Base-by-base conservation (phyloP, 2,888 invertebrate species). In the Ceraclea dissimilis region DNA sequence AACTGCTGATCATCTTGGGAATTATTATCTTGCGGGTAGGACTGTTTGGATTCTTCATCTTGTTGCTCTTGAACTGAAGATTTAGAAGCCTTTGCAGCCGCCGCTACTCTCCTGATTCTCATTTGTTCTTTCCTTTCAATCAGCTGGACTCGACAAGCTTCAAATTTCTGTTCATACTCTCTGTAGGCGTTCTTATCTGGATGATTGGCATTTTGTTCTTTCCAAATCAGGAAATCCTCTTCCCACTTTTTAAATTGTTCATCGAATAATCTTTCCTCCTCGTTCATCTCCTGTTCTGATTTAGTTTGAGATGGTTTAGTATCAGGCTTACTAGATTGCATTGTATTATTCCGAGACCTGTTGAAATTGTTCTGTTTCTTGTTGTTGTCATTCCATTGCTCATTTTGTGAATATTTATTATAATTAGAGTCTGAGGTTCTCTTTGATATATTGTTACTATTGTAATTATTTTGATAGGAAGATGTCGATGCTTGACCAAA, bases 171-270 rank as follows among this genome's bases (percentile, higher is more conserved):
- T 71, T 93, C 91, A 71, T 93, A 94, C 66, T 90, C 86, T 64
- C 80, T 80, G 67, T 91, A 91, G 64, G 90, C 88, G 71, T 85
- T 84, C 71, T 88, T 90, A 69, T 94, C 93, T 0, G 94, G 94
- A 75, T 94, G 93, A 70, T 91, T 89, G 33, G 85, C 86, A 75
- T 95, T 95, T 67, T 93, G 90, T 61, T 84, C 83, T 68, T 90
- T 90, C 95, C 95, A 95, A 65, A 88, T 88, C 66, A 88, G 85
- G 70, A 93, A 94, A 69, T 94, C 90, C 63, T 88, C 83, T 71
- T 93, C 93, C 94, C 94, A 95, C 67, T 90, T 86, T 65, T 84
- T 82, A 69, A 94, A 94, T 70, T 94, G 90, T 60, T 86, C 84
- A 68, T 92, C 90, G 73, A 95, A 95, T 58, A 86, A 84, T 69